Evolutionary conservation across 2,113 vertebrate species (phyloP).

Genomic region (Colinus virginianus): DNA sequence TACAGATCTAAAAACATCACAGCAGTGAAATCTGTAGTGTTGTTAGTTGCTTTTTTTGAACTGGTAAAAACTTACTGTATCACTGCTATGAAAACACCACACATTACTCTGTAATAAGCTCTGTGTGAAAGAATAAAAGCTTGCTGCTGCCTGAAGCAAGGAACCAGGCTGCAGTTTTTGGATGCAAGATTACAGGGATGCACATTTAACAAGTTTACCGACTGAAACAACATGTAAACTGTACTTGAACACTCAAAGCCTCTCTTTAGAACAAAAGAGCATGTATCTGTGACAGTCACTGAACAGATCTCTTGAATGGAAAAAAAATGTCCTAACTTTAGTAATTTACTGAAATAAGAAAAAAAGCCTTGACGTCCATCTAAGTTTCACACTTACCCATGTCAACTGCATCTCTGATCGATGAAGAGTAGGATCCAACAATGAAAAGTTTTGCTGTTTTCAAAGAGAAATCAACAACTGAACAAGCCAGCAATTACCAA

Average conservation of each 20-base stretch:
- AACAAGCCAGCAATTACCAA: not conserved
- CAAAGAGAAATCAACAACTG: constrained; percentile 58
- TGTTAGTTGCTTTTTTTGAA: not conserved
- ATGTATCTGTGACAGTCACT: not conserved
- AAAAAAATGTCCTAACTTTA: not conserved
- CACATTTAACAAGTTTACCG: not conserved
- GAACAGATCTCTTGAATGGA: not conserved
- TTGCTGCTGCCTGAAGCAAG: not conserved
- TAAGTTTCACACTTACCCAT: constrained; percentile 85
- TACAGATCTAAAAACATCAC: not conserved
- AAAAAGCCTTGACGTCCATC: not conserved
- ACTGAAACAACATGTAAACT: not conserved
- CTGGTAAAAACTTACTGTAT: not conserved
- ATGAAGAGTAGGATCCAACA: constrained; percentile 84
- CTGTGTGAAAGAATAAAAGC: not conserved
- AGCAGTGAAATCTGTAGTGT: not conserved
- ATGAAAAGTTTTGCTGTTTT: constrained; percentile 92
- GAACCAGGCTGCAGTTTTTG: not conserved
- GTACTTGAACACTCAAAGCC: not conserved
- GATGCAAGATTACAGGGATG: not conserved
- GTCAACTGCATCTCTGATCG: constrained; percentile 88
- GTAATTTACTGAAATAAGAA: not conserved
- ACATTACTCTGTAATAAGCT: not conserved
- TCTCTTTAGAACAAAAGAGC: not conserved
- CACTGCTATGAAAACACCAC: not conserved